Conservation (phyloP, 2,113 vertebrate species). For the Oxyruncus cristatus region DNA sequence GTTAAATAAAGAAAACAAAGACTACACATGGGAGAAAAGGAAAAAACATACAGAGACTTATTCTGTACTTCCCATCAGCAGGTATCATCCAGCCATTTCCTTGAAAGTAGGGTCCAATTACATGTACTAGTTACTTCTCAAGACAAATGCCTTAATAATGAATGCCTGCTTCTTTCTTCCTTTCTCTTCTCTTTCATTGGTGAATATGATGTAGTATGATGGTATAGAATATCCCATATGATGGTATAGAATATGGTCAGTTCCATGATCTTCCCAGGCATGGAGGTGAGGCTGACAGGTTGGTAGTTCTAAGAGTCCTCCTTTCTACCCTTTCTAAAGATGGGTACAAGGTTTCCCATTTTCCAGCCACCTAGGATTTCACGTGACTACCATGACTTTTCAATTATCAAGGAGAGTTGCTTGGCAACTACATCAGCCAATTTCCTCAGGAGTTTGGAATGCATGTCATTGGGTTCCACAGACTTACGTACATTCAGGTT, state of each 20-base stretch:
- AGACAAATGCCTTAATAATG: background rate
- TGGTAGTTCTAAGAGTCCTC: background rate
- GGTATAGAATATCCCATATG: background rate
- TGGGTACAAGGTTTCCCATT: background rate
- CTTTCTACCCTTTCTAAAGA: background rate
- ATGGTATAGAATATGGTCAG: background rate
- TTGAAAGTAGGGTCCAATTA: background rate
- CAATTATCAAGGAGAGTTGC: fast-evolving
- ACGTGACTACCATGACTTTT: background rate
- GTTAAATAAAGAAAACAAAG: background rate
- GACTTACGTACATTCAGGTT: background rate
- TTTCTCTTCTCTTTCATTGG: background rate
- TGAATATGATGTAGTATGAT: fast-evolving
- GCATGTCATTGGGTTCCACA: background rate
- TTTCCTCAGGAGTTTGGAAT: background rate
- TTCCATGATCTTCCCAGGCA: background rate
- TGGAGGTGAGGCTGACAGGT: background rate
- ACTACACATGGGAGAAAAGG: fast-evolving
- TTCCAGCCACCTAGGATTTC: background rate
- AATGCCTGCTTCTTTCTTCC: fast-evolving
- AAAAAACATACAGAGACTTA: background rate
- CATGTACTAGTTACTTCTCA: background rate
- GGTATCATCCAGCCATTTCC: background rate
- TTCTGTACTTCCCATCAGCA: background rate
- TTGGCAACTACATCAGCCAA: background rate